These are phyloP conservation scores for Trachemys scripta DNA, from an alignment of 2,113 vertebrate genomes.

Conservation along the genomic window DNA sequence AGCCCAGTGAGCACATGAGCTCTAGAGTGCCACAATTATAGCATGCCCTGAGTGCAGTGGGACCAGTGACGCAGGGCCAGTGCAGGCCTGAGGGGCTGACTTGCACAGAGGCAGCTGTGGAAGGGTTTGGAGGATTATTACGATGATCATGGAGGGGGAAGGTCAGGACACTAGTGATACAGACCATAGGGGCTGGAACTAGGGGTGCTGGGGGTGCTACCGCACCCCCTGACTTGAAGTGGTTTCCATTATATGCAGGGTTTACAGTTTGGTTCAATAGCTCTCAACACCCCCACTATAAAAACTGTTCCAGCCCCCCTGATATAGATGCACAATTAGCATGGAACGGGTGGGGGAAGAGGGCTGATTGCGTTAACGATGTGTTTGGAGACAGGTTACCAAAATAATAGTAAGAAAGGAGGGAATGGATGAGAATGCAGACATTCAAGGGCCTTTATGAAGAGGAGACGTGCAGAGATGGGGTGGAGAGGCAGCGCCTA, in stretches of 20 bases:
- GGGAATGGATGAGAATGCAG: background rate
- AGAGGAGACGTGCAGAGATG: background rate
- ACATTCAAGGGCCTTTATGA: fast-evolving
- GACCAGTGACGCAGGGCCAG: background rate
- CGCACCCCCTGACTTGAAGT: too few relatives aligned
- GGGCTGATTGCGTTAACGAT: slow-evolving; percentile 41
- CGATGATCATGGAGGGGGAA: slow-evolving; percentile 16
- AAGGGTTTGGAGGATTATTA: background rate
- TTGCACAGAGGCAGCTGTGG: background rate
- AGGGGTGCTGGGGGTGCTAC: too few relatives aligned
- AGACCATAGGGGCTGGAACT: background rate
- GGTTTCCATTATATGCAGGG: too few relatives aligned
- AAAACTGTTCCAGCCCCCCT: too few relatives aligned
- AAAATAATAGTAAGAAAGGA: background rate
- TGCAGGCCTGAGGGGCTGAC: background rate
- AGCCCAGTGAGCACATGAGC: background rate
- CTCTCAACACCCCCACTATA: too few relatives aligned
- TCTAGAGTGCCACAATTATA: background rate
- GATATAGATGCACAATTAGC: slow-evolving; percentile 5
- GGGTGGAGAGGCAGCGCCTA: background rate
- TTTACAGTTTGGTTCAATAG: too few relatives aligned
- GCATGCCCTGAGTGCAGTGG: fast-evolving
- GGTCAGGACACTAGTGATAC: background rate
- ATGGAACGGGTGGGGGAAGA: background rate
- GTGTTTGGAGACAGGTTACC: slow-evolving; percentile 44